These are phyloP conservation scores for Cartodere bifasciata DNA, from an alignment of 2,888 invertebrate species.

Conservation along the genomic window DNA sequence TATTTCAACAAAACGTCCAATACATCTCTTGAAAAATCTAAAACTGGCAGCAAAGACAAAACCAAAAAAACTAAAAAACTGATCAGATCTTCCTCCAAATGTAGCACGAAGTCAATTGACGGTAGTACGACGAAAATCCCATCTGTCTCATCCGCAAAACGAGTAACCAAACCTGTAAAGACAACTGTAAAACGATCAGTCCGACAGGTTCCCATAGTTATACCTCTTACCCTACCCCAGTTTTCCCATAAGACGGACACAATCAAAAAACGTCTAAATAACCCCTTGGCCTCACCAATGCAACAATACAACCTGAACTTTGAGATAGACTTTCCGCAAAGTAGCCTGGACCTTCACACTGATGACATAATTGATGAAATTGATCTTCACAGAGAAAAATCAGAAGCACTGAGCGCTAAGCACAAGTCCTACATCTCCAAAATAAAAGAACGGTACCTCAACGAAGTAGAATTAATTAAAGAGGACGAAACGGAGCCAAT, in stretches of 20 bases:
- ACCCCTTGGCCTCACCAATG: no score
- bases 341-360: no score
- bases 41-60: conserved; percentile 8
- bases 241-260: no score
- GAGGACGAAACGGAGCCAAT: conserved; percentile 18
- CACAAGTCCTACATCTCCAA: conserved; percentile 20
- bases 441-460: conserved; percentile 20
- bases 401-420: conserved; percentile 17
- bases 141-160: no score
- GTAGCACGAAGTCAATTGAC: conserved; percentile 3
- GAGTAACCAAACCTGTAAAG: no score
- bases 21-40: conserved; percentile 2
- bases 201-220: no score
- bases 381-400: conserved; percentile 11
- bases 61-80: conserved; percentile 9
- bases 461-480: conserved; percentile 19
- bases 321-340: no score
- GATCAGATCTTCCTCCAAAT: no score
- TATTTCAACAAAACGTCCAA: conserved; percentile 15
- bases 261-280: no score
- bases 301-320: no score
- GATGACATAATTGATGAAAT: conserved; percentile 24
- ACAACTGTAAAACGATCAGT: no score
- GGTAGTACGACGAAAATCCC: background rate
- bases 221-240: no score